Evolutionary conservation across 2,888 invertebrate genomes (phyloP), one percentile per base, ranked within the genome.

Genomic region (Sesia bembeciformis): DNA sequence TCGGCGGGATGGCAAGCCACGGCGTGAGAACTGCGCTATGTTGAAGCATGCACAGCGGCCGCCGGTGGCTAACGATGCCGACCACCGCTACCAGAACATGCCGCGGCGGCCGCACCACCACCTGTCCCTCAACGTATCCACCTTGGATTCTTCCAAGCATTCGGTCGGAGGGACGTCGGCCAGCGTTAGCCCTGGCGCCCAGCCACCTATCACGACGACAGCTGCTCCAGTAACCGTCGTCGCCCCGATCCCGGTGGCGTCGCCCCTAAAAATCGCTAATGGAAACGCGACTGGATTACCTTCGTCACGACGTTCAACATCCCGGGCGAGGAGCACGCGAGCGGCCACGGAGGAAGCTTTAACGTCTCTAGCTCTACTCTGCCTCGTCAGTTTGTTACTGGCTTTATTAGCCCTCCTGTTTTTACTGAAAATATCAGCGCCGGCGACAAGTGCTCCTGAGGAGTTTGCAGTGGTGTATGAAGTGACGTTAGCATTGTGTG

Each of bases 401-500:
- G 96, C 96, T 6, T 84, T 96, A 65, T 89, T 97, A 56, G 96
- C 97, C 53, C 84, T 97, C 61, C 93, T 97, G 73, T 96, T 97
- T 74, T 90, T 97, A 61, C 87, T 97, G 70, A 95, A 96, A 90
- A 95, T 96, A 73, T 95, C 96, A 6, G 94, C 94, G 60, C 93
- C 77, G 78, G 92, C 66, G 90, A 72, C 90, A 72, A 72, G 91
- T 62, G 84, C 92, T 52, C 86, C 92, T 40, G 96, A 96, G 75
- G 96, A 97, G 77, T 96, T 96, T 76, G 94, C 94, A 58, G 94
- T 96, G 67, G 96, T 97, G 61, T 95, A 96, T 81, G 97, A 97
- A 91, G 97, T 97, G 74, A 97, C 97, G 53, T 91, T 97, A 76
- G 97, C 97, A 40, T 90, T 97, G 73, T 95, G 96, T 77, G 96